Base-by-base conservation (phyloP, 2,797 vertebrate genomes). In the Takifugu rubripes region DNA sequence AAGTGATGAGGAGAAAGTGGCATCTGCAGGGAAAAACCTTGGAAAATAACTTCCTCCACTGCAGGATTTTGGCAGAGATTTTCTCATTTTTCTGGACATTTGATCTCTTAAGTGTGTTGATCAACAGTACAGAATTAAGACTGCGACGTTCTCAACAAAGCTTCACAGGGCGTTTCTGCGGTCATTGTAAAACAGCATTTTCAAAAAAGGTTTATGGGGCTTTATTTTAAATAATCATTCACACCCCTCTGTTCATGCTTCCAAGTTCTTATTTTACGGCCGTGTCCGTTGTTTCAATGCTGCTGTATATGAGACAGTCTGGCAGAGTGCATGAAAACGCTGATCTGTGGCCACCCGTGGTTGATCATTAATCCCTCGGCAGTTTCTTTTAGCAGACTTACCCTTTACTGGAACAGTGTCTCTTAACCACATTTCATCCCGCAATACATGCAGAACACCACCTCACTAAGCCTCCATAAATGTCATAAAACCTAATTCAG, bases 291-390 rank as follows among this genome's bases (percentile, higher is more conserved):
- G 56, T 75, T 56, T 44, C 43, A 17, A 25, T 0, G 52, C 52
- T 29, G 48, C 53, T n/a, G 44, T 46, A 9, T 46, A 1, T 21
- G 45, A 53, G 33, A 25, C 59, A 46, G 3, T 68, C 58, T 47
- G 8, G 15, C 25, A 16, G 42, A 11, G 54, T 8, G 54, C 17
- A 62, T 52, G 64, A 8, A 47, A 53, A 54, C 44, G 1, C 51
- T 12, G 63, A 47, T 61, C 54, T 64, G 53, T 51, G 59, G 14
- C 56, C 52, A 1, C 61, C 77, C 78, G 74, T 56, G 52, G 79
- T 85, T 82, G 78, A 86, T 79, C 77, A 85, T 86, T 81, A 83
- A 84, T 86, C 78, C 70, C 42, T 49, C 33, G 21, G 46, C 54
- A 36, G 59, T 63, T 72, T 56, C 65, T 60, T 64, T 52, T 14